phyloP scores from a whole-genome alignment of 2,113 vertebrate species.

The Sorex araneus region DNA sequence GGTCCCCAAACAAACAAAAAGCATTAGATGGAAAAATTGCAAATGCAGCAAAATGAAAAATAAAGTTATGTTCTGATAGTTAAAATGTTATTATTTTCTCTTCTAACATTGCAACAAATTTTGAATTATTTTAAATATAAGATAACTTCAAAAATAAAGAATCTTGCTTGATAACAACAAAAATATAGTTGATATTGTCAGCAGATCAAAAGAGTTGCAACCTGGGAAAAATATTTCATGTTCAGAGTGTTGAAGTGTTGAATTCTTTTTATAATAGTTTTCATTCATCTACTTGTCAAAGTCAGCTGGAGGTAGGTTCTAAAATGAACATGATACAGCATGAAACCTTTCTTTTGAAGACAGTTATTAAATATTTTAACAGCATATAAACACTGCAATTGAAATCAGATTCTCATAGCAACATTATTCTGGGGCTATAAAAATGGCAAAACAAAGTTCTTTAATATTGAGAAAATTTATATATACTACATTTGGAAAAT shows the following conservation, averaged over 20 bases:
- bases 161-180: neutral
- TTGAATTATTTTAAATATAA: neutral
- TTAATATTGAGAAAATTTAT: constrained; percentile 20
- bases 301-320: constrained; percentile 56
- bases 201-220: neutral
- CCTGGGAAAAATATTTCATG: neutral
- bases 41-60: neutral
- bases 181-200: neutral
- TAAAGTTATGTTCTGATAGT: neutral
- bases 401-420: neutral
- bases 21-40: neutral
- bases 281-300: constrained; percentile 72
- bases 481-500: constrained; percentile 36
- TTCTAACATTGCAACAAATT: neutral
- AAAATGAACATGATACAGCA: constrained; percentile 19
- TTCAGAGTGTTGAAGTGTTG: constrained; percentile 16
- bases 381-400: constrained; percentile 29
- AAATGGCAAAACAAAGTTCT: neutral
- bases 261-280: constrained; percentile 58
- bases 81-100: neutral
- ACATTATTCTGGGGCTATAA: constrained; percentile 67
- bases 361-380: constrained; percentile 74
- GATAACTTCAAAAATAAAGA: constrained; percentile 4
- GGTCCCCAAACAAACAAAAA: neutral
- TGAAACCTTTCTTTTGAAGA: constrained; percentile 59